phyloP scores from a whole-genome alignment of 1,140 invertebrate genomes.

The Bombus confusus region DNA sequence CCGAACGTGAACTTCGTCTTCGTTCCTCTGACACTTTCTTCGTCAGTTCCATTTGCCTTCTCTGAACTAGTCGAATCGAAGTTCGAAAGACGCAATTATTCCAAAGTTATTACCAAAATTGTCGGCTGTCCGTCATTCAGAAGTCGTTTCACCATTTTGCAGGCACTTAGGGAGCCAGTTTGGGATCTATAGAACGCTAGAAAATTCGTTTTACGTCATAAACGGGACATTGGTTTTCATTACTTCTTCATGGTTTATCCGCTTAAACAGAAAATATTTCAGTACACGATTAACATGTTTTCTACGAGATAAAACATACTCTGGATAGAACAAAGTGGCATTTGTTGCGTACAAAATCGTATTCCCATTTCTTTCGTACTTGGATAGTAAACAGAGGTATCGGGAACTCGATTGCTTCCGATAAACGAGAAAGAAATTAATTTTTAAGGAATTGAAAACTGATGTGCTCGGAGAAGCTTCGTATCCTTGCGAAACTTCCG shows the following conservation, averaged over 20 bases:
- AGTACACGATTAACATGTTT: no score
- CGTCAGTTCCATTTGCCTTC: constrained; percentile 4
- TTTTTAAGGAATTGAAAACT: constrained; percentile 13
- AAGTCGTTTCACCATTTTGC: background rate
- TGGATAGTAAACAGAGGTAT: background rate
- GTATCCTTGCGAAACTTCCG: background rate
- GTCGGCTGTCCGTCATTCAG: background rate
- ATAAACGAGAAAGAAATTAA: background rate
- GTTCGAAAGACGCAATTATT: constrained; percentile 16
- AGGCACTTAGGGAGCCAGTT: background rate
- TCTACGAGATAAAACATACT: background rate
- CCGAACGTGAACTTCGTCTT: background rate
- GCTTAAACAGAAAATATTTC: background rate
- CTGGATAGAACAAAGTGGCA: background rate
- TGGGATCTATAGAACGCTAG: background rate
- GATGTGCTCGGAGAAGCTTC: background rate
- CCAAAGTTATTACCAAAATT: constrained; percentile 11
- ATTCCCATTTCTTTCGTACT: no score
- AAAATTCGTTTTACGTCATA: background rate
- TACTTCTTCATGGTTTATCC: background rate
- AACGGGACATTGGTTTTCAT: background rate
- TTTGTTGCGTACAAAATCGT: background rate
- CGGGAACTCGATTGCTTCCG: background rate
- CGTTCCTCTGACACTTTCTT: background rate
- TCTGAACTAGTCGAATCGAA: constrained; percentile 2